Conservation (phyloP, 2,888 invertebrate species). For the Drosophila helvetica region DNA sequence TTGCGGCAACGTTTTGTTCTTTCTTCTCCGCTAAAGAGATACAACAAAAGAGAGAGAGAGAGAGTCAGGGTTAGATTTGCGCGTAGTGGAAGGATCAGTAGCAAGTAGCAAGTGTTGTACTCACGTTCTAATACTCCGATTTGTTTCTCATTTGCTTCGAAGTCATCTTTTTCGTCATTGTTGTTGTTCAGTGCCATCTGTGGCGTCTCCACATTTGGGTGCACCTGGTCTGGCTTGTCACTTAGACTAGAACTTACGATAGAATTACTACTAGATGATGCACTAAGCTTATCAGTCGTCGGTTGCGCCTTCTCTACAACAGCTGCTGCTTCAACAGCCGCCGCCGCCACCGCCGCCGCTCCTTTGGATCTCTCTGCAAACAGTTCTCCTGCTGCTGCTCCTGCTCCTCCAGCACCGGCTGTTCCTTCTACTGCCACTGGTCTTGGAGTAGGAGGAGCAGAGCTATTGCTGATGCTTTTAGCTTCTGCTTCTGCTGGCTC, state of each 20-base stretch:
- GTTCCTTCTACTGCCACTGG: conserved; percentile 27
- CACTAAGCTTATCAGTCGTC: conserved; percentile 80
- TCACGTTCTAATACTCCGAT: neutral
- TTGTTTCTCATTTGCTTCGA: conserved; percentile 8
- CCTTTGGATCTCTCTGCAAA: neutral
- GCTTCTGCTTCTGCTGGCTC: conserved; percentile 2
- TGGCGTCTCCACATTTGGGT: conserved; percentile 49
- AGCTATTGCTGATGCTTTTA: conserved; percentile 39
- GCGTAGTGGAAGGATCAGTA: no score
- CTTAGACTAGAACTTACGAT: conserved; percentile 75
- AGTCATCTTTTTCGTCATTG: conserved; percentile 24
- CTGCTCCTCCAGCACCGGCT: conserved; percentile 35
- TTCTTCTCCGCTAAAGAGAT: neutral
- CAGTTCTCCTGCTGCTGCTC: conserved; percentile 34
- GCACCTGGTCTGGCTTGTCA: conserved; percentile 44
- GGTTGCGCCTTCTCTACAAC: conserved; percentile 55
- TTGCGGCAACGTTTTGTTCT: no score
- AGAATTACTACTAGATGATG: conserved; percentile 76
- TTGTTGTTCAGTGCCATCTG: conserved; percentile 22
- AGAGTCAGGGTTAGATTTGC: conserved; percentile 23
- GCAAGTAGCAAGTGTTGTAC: no score
- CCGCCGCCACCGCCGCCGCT: conserved; percentile 21
- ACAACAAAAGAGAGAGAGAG: neutral
- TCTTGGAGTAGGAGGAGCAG: conserved; percentile 4
- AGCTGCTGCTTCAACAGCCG: conserved; percentile 26